These are phyloP conservation scores for Tricholauxania praeusta DNA, from an alignment of 2,888 invertebrate genomes.

Conservation along the genomic window DNA sequence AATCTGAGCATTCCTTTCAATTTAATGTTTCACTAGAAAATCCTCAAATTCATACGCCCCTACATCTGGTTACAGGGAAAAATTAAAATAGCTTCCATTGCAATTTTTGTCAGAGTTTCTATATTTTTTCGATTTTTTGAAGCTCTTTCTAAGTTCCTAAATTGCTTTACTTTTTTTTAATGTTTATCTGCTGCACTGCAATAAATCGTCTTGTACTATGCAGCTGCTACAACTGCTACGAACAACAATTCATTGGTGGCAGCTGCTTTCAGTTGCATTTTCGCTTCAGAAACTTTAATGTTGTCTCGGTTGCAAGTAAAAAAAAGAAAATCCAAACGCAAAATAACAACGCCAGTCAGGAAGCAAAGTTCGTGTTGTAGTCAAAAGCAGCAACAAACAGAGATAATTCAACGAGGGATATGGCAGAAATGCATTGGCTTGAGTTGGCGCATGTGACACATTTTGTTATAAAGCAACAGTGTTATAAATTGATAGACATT, in stretches of 20 bases:
- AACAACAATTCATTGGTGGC: neutral
- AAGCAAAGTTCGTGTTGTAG: neutral
- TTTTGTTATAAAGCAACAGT: constrained; percentile 29
- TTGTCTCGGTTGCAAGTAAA: constrained; percentile 19
- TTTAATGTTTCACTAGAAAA: no score
- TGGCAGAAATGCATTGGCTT: neutral
- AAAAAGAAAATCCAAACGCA: constrained; percentile 19
- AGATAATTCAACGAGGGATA: neutral
- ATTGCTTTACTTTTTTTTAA: no score
- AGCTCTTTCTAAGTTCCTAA: no score
- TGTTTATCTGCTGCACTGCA: neutral
- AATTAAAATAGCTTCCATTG: no score
- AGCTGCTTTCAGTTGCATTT: constrained; percentile 34
- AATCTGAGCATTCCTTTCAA: no score
- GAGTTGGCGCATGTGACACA: neutral
- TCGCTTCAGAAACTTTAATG: constrained; percentile 40
- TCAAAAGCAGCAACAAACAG: neutral
- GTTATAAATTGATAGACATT: constrained; percentile 36
- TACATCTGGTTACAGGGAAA: no score
- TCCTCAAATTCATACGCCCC: no score
- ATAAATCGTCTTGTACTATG: constrained; percentile 22
- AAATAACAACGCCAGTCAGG: neutral
- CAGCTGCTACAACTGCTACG: neutral
- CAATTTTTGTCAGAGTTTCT: no score
- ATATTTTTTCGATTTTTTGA: no score